phyloP scores from a whole-genome alignment of 2,797 vertebrate genomes.

The Argyrosomus regius region DNA sequence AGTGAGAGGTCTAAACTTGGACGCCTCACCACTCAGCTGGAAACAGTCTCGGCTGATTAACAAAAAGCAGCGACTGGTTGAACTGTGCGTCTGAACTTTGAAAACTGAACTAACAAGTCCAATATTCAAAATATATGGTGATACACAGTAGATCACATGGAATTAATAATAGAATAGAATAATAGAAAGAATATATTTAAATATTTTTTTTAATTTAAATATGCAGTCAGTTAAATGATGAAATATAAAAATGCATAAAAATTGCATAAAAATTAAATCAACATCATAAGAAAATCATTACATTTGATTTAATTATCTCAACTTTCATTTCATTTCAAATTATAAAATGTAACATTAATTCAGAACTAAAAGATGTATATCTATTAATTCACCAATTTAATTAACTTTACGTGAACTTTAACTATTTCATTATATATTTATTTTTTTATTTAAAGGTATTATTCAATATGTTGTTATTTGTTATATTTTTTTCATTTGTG shows the following conservation, averaged over 20 bases:
- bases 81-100: neutral
- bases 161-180: too few species aligned
- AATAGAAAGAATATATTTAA: neutral
- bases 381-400: neutral
- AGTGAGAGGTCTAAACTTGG: conserved; percentile 3
- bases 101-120: neutral
- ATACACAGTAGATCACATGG: neutral
- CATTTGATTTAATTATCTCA: too few species aligned
- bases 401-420: neutral
- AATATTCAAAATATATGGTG: neutral
- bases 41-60: neutral
- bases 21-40: conserved; percentile 2
- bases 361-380: neutral
- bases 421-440: neutral
- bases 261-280: neutral
- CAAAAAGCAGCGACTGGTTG: neutral
- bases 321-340: too few species aligned
- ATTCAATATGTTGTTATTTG: too few species aligned
- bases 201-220: neutral
- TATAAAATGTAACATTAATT: neutral
- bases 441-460: neutral
- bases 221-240: neutral
- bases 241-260: neutral
- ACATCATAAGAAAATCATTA: neutral
- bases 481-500: neutral